These are phyloP conservation scores for Albula goreensis DNA, from an alignment of 2,113 vertebrate species.

Conservation along the genomic window DNA sequence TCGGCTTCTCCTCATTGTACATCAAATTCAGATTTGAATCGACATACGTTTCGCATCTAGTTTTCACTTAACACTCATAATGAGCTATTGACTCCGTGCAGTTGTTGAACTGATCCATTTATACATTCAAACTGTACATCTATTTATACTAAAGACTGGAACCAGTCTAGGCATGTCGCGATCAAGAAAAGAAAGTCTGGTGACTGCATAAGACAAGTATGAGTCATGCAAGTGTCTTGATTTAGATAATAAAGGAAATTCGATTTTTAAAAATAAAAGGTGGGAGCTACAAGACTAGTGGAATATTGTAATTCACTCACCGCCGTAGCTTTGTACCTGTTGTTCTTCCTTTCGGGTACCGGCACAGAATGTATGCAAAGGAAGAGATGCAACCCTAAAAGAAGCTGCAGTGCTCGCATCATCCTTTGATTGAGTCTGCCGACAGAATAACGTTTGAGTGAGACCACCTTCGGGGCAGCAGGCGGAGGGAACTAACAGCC, in stretches of 20 bases:
- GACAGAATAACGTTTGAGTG: slow-evolving; percentile 33
- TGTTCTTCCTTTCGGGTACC: slow-evolving; percentile 39
- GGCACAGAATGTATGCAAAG: slow-evolving; percentile 47
- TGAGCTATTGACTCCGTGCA: background rate
- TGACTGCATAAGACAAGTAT: background rate
- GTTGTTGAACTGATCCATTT: background rate
- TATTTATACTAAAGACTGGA: background rate
- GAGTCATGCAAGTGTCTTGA: background rate
- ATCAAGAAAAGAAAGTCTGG: background rate
- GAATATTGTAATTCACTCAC: slow-evolving; percentile 60
- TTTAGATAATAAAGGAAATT: background rate
- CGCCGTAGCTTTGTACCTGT: slow-evolving; percentile 59
- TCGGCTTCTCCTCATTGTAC: no score
- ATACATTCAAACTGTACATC: background rate
- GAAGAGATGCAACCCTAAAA: slow-evolving; percentile 52
- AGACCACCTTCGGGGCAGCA: slow-evolving; percentile 18
- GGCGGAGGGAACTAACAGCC: slow-evolving; percentile 12
- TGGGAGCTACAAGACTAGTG: background rate
- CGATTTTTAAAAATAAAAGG: background rate
- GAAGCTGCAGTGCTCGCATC: slow-evolving; percentile 54
- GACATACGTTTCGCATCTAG: background rate
- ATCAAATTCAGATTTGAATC: background rate
- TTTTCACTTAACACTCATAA: background rate
- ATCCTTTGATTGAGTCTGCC: slow-evolving; percentile 30
- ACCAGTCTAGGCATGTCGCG: background rate